Base-by-base conservation (phyloP, 2,797 vertebrate genomes). In the Cebuella pygmaea region DNA sequence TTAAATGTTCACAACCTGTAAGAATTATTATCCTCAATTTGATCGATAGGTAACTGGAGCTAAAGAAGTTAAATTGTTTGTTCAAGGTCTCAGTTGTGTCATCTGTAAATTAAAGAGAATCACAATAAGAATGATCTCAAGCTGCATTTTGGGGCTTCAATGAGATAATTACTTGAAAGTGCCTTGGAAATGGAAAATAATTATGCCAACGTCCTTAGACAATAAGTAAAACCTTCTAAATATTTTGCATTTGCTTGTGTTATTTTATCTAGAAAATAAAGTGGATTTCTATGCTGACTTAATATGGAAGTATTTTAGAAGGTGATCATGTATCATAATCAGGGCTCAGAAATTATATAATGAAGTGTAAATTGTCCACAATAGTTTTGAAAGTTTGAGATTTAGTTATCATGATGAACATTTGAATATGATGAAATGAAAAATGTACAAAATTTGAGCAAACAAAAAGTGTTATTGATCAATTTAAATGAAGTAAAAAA, bases 191-290 rank as follows among this genome's bases (percentile, higher is more conserved):
- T 36, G 81, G 26, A 64, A 93, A 95, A 92, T 82, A 91, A 74
- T 91, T 86, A 75, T 95, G 61, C 39, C 81, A 30, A 59, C 33
- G 2, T 50, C 57, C 26, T 61, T 80, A 44, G 33, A 22, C 64
- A 92, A 59, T 87, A 93, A 83, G 33, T 52, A 72, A 96, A 87
- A 57, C 10, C 30, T 88, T 93, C 61, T 46, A 90, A 93, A 82
- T 78, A 61, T 78, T 90, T 93, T 75, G 5, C 36, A n/a, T 87
- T 44, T 92, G 46, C 41, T 88, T 67, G 7, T 67, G 33, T n/a
- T 97, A 33, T 79, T 64, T 92, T 93, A n/a, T 74, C 26, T 74
- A 57, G 46, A 92, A 81, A 88, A 52, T 84, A 96, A 96, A 87
- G 50, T 94, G 22, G 20, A 80, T 64, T 94, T 94, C 52, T 83